Conservation (phyloP, 2,797 vertebrate species). For the Anguilla obscura region DNA sequence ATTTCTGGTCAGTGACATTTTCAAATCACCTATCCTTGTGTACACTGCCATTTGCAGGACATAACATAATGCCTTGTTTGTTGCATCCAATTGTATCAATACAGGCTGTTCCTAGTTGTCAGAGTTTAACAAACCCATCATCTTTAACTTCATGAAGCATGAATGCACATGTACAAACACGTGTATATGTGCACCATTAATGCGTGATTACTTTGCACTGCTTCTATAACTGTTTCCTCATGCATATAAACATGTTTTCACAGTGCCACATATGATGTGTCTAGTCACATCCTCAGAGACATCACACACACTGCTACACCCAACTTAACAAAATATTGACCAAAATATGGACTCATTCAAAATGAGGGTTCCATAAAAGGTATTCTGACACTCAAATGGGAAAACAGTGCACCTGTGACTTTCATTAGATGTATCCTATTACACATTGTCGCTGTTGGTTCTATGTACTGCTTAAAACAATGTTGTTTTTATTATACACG, state of each 20-base stretch:
- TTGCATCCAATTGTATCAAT: background rate
- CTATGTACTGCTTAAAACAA: background rate
- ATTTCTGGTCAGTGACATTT: background rate
- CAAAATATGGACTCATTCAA: background rate
- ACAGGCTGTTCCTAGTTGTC: background rate
- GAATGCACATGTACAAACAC: background rate
- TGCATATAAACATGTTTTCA: background rate
- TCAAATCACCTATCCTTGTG: background rate
- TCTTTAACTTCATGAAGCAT: background rate
- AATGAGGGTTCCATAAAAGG: background rate
- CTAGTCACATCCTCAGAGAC: background rate
- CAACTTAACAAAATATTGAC: background rate
- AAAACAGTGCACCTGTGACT: background rate
- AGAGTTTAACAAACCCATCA: background rate
- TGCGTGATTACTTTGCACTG: background rate
- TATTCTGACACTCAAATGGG: background rate
- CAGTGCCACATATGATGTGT: background rate
- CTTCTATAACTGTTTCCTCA: background rate
- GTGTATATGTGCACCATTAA: background rate
- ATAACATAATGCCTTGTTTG: background rate
- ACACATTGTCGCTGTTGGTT: background rate
- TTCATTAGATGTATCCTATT: background rate
- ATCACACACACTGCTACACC: background rate
- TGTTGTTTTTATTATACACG: background rate
- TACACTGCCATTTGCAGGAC: background rate